Evolutionary conservation across 2,797 vertebrate species (phyloP), one percentile per base, ranked within the genome.

Genomic region (Poecilia wingei): DNA sequence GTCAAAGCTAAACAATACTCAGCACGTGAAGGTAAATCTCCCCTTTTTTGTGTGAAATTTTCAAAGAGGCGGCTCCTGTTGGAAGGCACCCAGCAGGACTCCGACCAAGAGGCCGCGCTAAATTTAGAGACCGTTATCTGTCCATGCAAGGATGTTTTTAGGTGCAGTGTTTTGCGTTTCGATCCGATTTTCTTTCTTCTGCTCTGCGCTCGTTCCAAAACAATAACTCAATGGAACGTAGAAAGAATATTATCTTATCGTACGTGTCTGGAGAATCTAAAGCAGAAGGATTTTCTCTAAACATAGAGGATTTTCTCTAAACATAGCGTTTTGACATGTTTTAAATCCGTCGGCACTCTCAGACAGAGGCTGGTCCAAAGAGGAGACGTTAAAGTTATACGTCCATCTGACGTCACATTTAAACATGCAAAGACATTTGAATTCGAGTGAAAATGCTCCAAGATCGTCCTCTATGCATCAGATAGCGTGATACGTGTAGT

Each of bases 71-170:
- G 61, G 71, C 75, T 86, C 75, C 0, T 51, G 82, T 76, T 85
- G 79, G 80, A 76, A 81, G 85, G 84, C n/a, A 43, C 74, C 84
- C 82, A 0, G 36, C 69, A n/a, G 87, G 74, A 22, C 18, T 12
- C 64, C 64, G 70, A 75, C 70, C 83, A 88, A 85, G 74, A 90
- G 49, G 75, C 31, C 6, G 2, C 2, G 71, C 86, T 88, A 89
- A 88, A 87, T 86, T 82, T 90, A 90, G 87, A 89, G 5, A 28
- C 76, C 80, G 84, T 74, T 82, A 71, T 82, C 83, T 75, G 61
- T 71, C 39, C 51, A 10, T 75, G 55, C 53, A 41, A 82, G 86
- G 83, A 89, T 87, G 84, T 78, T 86, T 81, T 41, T 36, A 33
- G 39, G 39, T 25, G 73, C 74, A 51, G n/a, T 53, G 78, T 61